Base-by-base conservation (phyloP, 1,140 invertebrate species). In the Euwallacea similis region DNA sequence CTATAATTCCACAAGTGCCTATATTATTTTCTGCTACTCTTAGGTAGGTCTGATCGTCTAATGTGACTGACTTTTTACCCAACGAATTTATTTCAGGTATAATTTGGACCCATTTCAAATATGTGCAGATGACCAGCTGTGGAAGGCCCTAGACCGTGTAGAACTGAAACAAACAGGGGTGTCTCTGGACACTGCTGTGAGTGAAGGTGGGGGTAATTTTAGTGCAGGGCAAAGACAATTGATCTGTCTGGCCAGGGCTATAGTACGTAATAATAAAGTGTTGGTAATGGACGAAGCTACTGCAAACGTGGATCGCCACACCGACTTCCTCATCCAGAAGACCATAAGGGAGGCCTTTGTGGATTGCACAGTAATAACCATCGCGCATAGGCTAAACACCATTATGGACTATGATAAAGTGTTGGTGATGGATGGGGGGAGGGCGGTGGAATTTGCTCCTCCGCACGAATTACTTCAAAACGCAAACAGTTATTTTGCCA, bases 161-260 rank as follows among this genome's bases (percentile, higher is more conserved):
- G 81, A 87, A 74, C 60, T 87, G 58, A 85, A 82, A 76, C 73
- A 83, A 42, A 74, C 53, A 11, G 63, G 88, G 86, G 21, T 88
- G 87, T 75, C 84, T 0, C 75, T 93, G 15, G 87, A 92, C 47
- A 86, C 86, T 33, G 79, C 85, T 75, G 85, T 94, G 0, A 84
- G 86, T 0, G 88, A 90, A 79, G 87, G 89, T n/a, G 93, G 93
- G 2, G 81, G 85, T 7, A 95, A 95, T 78, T 90, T 95, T 69
- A 94, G 91, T 74, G 89, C 93, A 15, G 94, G 94, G 0, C 93
- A 96, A 80, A 84, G 91, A 60, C 94, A 97, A 75, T 80, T 97
- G 0, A 83, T 97, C 42, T 96, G 95, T 75, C 81, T 97, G 65
- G 92, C 91, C 7, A 84, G 93, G 62, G 93, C 93, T 43, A 89